Evolutionary conservation across 1,140 invertebrate species (phyloP).

Genomic region (Archegozetes longisetosus): DNA sequence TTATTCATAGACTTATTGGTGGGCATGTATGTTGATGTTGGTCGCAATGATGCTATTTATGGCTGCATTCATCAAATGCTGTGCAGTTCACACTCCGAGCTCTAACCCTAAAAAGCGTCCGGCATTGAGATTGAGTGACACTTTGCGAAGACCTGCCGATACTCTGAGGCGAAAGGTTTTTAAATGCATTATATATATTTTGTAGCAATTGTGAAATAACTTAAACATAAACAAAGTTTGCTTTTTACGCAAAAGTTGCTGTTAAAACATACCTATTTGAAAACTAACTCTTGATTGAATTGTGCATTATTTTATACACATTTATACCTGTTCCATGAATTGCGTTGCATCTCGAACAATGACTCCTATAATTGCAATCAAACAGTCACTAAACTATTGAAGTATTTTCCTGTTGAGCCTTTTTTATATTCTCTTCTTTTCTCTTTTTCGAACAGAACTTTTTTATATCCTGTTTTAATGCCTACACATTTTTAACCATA

Average conservation of each 20-base stretch:
- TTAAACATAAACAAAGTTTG: too few species aligned
- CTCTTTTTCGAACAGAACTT: too few species aligned
- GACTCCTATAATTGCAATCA: background rate
- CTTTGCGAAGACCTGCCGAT: conserved; percentile 68
- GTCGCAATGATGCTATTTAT: conserved; percentile 84
- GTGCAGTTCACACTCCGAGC: conserved; percentile 95
- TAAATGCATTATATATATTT: too few species aligned
- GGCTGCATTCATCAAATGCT: conserved; percentile 98
- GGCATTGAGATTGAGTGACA: conserved; percentile 66
- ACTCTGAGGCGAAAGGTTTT: conserved; percentile 57
- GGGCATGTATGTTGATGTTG: conserved; percentile 79
- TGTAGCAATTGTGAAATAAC: too few species aligned
- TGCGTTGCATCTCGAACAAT: too few species aligned
- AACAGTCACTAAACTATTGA: background rate
- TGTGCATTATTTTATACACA: too few species aligned
- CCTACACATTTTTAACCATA: background rate
- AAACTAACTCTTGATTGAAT: too few species aligned
- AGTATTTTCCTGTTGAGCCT: too few species aligned
- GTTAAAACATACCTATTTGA: too few species aligned
- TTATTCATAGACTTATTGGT: conserved; percentile 70
- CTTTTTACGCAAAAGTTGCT: too few species aligned
- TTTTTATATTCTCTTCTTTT: too few species aligned
- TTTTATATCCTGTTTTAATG: background rate
- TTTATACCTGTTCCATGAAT: too few species aligned
- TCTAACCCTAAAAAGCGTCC: conserved; percentile 85